Evolutionary conservation across 35 echinoderm and acorn worm species (phyloP).

Genomic region (Stichopus chloronotus): DNA sequence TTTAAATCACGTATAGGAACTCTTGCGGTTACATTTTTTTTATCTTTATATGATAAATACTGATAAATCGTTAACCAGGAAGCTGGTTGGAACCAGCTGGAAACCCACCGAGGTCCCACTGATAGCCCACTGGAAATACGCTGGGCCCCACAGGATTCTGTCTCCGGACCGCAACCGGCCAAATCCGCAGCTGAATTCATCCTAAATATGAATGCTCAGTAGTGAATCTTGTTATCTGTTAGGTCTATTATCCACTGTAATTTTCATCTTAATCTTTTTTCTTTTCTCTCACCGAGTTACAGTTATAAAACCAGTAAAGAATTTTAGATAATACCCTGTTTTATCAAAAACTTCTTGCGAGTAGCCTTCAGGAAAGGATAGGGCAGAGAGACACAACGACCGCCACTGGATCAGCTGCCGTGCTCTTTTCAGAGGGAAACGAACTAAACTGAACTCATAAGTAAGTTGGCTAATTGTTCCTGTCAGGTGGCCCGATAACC

Average conservation of each 20-base stretch:
- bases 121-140: slow-evolving; percentile 27
- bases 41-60: neutral
- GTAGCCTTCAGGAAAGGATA: neutral
- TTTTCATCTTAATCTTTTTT: neutral
- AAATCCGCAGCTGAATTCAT: neutral
- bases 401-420: neutral
- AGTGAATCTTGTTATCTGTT: neutral
- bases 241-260: neutral
- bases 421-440: neutral
- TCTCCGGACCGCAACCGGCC: slow-evolving; percentile 20
- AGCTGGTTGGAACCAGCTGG: neutral
- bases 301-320: neutral
- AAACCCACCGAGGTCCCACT: neutral
- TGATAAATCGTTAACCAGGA: neutral
- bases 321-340: neutral
- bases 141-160: slow-evolving; percentile 37
- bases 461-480: slow-evolving; percentile 36
- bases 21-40: neutral
- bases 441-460: neutral
- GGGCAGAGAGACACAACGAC: neutral
- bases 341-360: neutral
- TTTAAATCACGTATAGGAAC: slow-evolving; percentile 21
- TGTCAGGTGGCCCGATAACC: slow-evolving; percentile 24
- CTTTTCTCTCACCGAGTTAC: neutral
- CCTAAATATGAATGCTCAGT: neutral